Evolutionary conservation across 2,888 invertebrate genomes (phyloP).

Genomic region (Serripes groenlandicus): DNA sequence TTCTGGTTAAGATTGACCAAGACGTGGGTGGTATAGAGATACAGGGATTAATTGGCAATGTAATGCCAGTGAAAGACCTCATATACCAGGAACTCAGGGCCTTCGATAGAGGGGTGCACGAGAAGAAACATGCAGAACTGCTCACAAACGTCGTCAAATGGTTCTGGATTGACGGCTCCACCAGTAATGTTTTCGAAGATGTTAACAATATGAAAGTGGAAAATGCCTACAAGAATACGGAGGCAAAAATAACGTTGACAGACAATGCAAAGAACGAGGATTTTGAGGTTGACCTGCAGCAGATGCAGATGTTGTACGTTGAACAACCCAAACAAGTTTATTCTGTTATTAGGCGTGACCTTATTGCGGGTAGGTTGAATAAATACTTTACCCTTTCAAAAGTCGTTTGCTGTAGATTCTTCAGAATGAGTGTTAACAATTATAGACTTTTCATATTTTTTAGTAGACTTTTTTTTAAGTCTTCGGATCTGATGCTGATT

Average conservation of each 20-base stretch:
- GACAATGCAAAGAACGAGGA: conserved; percentile 31
- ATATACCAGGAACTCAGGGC: conserved; percentile 9
- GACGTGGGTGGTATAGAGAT: conserved; percentile 32
- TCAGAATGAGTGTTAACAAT: no score
- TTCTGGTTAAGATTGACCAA: conserved; percentile 25
- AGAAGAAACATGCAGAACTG: conserved; percentile 34
- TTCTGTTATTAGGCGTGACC: conserved; percentile 59
- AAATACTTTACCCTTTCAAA: no score
- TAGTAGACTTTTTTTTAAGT: no score
- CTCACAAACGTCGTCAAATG: conserved; percentile 53
- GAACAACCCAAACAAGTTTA: conserved; percentile 37
- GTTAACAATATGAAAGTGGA: conserved; percentile 62
- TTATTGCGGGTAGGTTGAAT: conserved; percentile 49
- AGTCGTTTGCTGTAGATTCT: no score
- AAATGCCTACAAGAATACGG: conserved; percentile 57
- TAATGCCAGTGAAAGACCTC: conserved; percentile 11
- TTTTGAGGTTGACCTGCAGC: conserved; percentile 61
- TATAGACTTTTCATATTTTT: no score
- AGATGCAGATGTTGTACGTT: conserved; percentile 61
- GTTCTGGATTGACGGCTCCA: conserved; percentile 47
- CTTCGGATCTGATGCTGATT: no score
- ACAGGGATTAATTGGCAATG: conserved; percentile 33
- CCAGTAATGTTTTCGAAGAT: conserved; percentile 32
- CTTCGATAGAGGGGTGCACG: conserved; percentile 27
- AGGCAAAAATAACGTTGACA: conserved; percentile 34